Evolutionary conservation across 2,113 vertebrate species (phyloP).

Genomic region (Pelobates fuscus): DNA sequence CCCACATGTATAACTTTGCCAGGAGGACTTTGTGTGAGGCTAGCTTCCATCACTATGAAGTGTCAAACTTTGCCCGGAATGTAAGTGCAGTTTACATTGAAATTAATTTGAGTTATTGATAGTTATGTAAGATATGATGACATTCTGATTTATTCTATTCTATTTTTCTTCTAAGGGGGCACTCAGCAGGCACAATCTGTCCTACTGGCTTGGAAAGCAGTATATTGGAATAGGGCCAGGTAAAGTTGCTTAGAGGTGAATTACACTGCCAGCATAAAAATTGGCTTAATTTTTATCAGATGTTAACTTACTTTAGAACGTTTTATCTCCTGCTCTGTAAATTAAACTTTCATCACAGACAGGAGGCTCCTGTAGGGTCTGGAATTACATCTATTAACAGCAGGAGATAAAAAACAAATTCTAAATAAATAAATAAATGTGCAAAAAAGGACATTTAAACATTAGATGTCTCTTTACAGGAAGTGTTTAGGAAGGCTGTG

Average conservation of each 20-base stretch:
- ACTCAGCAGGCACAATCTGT: slow-evolving; percentile 83
- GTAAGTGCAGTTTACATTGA: slow-evolving; percentile 77
- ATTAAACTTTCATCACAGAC: too few relatives aligned
- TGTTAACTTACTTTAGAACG: too few relatives aligned
- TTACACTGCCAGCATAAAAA: neutral
- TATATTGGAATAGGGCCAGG: slow-evolving; percentile 91
- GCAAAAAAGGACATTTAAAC: too few relatives aligned
- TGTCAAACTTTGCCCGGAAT: slow-evolving; percentile 88
- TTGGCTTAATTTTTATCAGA: neutral
- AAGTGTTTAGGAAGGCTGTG: too few relatives aligned
- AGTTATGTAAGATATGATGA: too few relatives aligned
- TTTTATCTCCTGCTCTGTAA: too few relatives aligned
- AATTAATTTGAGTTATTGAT: too few relatives aligned
- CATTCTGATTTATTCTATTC: neutral
- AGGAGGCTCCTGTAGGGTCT: too few relatives aligned
- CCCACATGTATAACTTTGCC: slow-evolving; percentile 82
- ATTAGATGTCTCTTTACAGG: too few relatives aligned
- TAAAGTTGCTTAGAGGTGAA: slow-evolving; percentile 64
- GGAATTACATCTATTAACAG: too few relatives aligned
- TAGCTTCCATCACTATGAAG: slow-evolving; percentile 87
- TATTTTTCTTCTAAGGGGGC: slow-evolving; percentile 67
- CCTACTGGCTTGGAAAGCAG: slow-evolving; percentile 84
- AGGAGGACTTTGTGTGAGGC: slow-evolving; percentile 62
- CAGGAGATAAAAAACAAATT: too few relatives aligned
- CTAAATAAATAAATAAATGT: too few relatives aligned